phyloP scores from a whole-genome alignment of 1,140 invertebrate genomes.

The Hypsibius dujardini region DNA sequence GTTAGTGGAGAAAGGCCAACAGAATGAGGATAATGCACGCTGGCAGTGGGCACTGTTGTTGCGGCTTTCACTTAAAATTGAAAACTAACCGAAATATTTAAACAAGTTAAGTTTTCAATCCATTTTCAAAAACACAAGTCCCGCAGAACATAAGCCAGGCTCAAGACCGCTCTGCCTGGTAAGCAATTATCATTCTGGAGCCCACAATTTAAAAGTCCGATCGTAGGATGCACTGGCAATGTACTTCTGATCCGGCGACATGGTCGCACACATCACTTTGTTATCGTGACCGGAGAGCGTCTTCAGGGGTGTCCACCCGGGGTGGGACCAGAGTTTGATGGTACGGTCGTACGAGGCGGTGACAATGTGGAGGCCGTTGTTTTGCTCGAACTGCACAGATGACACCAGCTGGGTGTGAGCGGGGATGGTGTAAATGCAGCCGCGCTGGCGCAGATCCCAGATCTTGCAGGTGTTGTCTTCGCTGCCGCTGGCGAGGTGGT shows the following conservation, averaged over 20 bases:
- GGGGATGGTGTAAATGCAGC: conserved; percentile 78
- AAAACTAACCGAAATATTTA: not conserved
- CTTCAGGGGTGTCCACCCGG: conserved; percentile 72
- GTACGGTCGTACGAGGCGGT: conserved; percentile 73
- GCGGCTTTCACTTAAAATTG: not conserved
- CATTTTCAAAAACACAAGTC: not conserved
- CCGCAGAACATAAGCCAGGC: not conserved
- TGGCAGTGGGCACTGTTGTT: not conserved
- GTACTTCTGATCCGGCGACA: conserved; percentile 66
- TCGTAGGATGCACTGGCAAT: conserved; percentile 87
- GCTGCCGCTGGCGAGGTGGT: conserved; percentile 77
- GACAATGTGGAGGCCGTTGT: conserved; percentile 60
- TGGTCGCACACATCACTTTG: conserved; percentile 79
- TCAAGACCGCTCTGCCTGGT: not conserved
- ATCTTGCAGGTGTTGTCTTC: conserved; percentile 84
- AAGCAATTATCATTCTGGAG: conserved; percentile 44
- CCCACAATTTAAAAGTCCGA: conserved; percentile 92
- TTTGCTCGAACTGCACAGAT: conserved; percentile 68
- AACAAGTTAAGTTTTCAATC: not conserved
- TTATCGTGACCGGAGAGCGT: conserved; percentile 84
- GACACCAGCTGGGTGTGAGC: conserved; percentile 79
- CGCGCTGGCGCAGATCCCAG: conserved; percentile 78
- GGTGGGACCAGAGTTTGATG: conserved; percentile 82
- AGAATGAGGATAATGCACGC: not conserved
- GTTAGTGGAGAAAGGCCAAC: not conserved